A percentile compares a stretch with the other conserved stretches of the same genome.
phyloP scores from a whole-genome alignment of 2,888 invertebrate genomes.

The Machimus rusticus region DNA sequence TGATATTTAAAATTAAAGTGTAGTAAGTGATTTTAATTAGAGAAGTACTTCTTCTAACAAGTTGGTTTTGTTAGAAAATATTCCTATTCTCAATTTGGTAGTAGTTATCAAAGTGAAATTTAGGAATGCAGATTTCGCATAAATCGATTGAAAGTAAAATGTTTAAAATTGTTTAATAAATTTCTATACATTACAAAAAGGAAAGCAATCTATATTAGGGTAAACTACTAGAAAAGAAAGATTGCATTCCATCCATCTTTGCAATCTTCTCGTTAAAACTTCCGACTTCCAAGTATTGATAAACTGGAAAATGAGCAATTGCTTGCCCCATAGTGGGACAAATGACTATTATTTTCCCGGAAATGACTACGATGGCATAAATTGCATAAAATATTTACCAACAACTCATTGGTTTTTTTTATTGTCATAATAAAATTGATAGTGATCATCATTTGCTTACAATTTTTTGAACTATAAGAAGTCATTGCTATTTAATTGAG shows the following conservation, averaged over 20 bases:
- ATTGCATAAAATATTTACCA: background rate
- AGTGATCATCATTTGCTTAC: background rate
- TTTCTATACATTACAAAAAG: background rate
- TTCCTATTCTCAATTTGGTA: too few relatives aligned
- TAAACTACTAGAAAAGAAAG: background rate
- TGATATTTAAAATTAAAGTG: background rate
- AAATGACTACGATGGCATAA: background rate
- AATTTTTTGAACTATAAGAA: background rate
- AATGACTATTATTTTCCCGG: background rate
- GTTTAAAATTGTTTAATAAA: too few relatives aligned
- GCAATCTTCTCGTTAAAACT: background rate
- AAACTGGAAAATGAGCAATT: background rate
- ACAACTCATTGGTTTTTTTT: background rate
- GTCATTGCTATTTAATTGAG: background rate
- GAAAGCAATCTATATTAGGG: background rate
- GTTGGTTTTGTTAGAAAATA: too few relatives aligned
- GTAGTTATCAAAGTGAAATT: too few relatives aligned
- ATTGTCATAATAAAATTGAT: background rate
- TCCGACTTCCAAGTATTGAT: background rate
- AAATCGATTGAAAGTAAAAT: too few relatives aligned
- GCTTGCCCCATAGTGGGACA: background rate
- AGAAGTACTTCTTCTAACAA: too few relatives aligned
- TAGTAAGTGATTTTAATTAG: background rate
- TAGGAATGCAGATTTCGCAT: too few relatives aligned
- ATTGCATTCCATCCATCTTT: background rate